Evolutionary conservation across 2,888 invertebrate genomes (phyloP), one percentile per base, ranked within the genome.

Genomic region (Gastracanthus pulcherrimus): DNA sequence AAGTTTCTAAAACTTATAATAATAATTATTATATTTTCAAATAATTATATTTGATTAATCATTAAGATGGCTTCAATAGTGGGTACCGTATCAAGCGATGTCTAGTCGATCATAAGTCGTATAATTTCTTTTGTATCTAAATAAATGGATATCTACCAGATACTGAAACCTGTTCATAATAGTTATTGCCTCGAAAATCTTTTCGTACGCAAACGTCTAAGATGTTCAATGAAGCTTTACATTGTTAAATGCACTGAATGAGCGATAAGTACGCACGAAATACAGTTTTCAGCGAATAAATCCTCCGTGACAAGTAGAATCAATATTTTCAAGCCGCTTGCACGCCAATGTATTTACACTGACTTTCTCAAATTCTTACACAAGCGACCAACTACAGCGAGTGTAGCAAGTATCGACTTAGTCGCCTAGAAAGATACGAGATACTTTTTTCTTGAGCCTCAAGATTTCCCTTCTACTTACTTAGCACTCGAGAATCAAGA

Each of bases 251-350:
- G 60, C 34, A 67, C 19, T 13, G 34, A 71, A 26, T 31, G 38
- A 29, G 45, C 19, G 9, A 69, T 69, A 67, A 41, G n/a, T n/a
- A n/a, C n/a, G 45, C 60, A 16, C 41, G 45, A 67, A 11, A 23
- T 29, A 29, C 58, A 9, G 7, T 7, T 41, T 45, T 71, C 64
- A 11, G 5, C 29, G 41, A 11, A 19, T 55, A 23, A 72, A 72
- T 78, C n/a, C 45, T 13, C 45, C 74, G 45, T 6, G 13, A 62
- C 67, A 55, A 36, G n/a, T 6, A 58, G 60, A 74, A 75, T 74
- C 69, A 75, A 80, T 75, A 75, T 78, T 66, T 66, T 72, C 16
- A 31, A 38, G 38, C n/a, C n/a, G n/a, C n/a, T n/a, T n/a, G n/a
- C n/a, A n/a, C 41, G 38, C 13, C n/a, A 7, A 16, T 11, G 6